phyloP scores from a whole-genome alignment of 2,888 invertebrate genomes.

The Hypomecis punctinalis region DNA sequence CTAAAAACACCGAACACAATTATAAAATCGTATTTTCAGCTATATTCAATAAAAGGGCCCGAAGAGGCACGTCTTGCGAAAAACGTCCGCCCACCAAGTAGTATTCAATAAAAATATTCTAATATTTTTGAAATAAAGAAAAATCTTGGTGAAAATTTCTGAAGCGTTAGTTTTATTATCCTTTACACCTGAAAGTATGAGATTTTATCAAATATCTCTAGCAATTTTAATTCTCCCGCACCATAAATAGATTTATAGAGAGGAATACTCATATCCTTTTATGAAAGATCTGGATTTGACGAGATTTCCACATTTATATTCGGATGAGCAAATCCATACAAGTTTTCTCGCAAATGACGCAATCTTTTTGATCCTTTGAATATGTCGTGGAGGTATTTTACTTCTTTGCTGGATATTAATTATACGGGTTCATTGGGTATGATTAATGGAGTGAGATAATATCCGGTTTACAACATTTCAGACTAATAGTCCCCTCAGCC shows the following conservation, averaged over 20 bases:
- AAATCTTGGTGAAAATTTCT: too few species aligned
- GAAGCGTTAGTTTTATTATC: not conserved
- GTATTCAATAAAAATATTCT: too few species aligned
- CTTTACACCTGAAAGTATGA: not conserved
- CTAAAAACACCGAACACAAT: too few species aligned
- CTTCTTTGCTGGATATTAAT: not conserved
- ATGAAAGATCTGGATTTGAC: conserved; percentile 24
- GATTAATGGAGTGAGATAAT: too few species aligned
- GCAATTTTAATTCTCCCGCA: conserved; percentile 16
- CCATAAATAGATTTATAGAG: conserved; percentile 26
- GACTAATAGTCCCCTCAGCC: too few species aligned
- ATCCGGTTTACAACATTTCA: too few species aligned
- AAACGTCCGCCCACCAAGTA: too few species aligned
- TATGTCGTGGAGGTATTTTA: not conserved
- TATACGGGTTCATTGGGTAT: not conserved
- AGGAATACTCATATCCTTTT: conserved; percentile 27
- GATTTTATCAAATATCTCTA: conserved; percentile 14
- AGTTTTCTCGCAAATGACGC: conserved; percentile 14
- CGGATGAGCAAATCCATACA: conserved; percentile 21
- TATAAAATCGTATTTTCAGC: too few species aligned
- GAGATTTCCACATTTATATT: conserved; percentile 24
- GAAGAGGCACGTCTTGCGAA: too few species aligned
- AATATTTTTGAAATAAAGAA: too few species aligned
- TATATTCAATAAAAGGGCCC: too few species aligned
- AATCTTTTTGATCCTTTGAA: conserved; percentile 21